Evolutionary conservation across 1,140 invertebrate genomes (phyloP), one percentile per base, ranked within the genome.

Genomic region (Battus philenor): DNA sequence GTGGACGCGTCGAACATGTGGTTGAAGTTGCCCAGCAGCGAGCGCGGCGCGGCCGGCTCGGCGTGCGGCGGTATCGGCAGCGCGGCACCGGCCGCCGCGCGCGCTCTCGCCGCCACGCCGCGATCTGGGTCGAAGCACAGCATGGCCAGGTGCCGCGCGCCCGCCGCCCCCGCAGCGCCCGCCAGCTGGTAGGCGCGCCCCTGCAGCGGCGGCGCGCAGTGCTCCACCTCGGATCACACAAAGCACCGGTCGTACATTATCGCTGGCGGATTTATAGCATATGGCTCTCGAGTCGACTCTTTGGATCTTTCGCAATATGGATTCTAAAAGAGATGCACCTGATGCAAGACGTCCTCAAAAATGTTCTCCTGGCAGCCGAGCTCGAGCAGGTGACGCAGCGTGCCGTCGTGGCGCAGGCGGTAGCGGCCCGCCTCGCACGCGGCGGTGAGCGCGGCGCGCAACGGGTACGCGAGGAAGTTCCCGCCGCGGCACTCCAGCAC

Each of bases 11-110:
- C 84, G 54, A 83, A 79, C 82, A 85, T 79, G 27, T 71, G 73
- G 51, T 82, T 79, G 60, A 86, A 81, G 61, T 84, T 86, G 38
- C 77, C 82, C 30, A 86, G 64, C 41, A 86, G 59, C 24, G 68
- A 70, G 41, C 81, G 69, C 44, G 76, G 75, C 20, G 63, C 54
- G 32, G 47, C 20, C 4, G 7, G 32, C 17, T 76, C 67, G 12
- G 22, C 7, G 57, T 77, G 74, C 26, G 75, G 60, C 20, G 59
- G 32, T 38, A 73, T 34, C 10, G 48, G 51, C 30, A 64, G 54
- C 6, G 26, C 57, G 50, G 64, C 56, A 47, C 47, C 51, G 18
- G 67, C 60, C 6, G 56, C 60, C 48, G 44, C 47, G 50, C 44
- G 43, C 50, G 60, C 62, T 59, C 44, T 74, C 17, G 63, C 55